Evolutionary conservation across 2,888 invertebrate genomes (phyloP).

Genomic region (Polyploca ridens): DNA sequence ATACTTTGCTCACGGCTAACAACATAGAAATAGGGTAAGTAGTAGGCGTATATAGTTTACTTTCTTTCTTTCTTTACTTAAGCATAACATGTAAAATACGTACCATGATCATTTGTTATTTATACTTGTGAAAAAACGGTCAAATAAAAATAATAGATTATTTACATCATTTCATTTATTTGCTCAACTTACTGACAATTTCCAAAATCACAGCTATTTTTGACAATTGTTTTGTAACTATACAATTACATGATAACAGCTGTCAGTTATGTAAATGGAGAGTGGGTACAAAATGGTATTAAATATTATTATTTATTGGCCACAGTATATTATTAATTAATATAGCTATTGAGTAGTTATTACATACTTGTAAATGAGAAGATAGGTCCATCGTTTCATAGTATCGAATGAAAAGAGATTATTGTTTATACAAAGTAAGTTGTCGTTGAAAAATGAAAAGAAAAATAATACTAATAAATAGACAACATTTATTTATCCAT

Average conservation of each 20-base stretch:
- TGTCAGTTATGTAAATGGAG: slow-evolving; percentile 78
- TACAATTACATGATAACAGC: slow-evolving; percentile 75
- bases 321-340: slow-evolving; percentile 73
- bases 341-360: slow-evolving; percentile 69
- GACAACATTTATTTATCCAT: slow-evolving; percentile 31
- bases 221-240: slow-evolving; percentile 80
- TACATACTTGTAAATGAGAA: slow-evolving; percentile 55
- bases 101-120: too few relatives aligned
- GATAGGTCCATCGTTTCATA: slow-evolving; percentile 57
- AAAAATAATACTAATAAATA: slow-evolving; percentile 39
- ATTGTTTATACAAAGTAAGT: slow-evolving; percentile 3
- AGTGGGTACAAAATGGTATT: slow-evolving; percentile 83
- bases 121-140: background rate
- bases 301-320: slow-evolving; percentile 82
- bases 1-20: too few relatives aligned
- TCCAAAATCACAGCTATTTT: slow-evolving; percentile 84
- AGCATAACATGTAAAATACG: too few relatives aligned
- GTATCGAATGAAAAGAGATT: slow-evolving; percentile 39
- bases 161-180: slow-evolving; percentile 80
- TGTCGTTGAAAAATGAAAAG: slow-evolving; percentile 11
- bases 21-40: too few relatives aligned
- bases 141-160: slow-evolving; percentile 30
- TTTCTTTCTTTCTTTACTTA: too few relatives aligned
- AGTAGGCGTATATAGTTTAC: too few relatives aligned
- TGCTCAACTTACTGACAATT: slow-evolving; percentile 85